Percentiles rank a stretch among this genome's conserved stretches.
phyloP scores from a whole-genome alignment of 2,797 vertebrate species.

The Chanos chanos region DNA sequence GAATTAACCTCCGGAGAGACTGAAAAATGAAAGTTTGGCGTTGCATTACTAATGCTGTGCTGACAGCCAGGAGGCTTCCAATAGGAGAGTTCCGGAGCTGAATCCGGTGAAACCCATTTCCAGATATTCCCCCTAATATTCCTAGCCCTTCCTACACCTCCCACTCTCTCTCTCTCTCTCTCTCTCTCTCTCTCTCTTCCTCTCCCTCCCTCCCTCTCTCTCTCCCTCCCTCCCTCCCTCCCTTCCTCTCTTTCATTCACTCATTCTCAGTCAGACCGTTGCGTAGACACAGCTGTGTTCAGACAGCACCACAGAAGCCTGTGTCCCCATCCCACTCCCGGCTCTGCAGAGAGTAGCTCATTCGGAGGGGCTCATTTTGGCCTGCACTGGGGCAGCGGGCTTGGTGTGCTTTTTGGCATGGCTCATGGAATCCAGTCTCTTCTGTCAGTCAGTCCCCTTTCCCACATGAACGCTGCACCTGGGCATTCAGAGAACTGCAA shows the following conservation, averaged over 20 bases:
- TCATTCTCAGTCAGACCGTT: slow-evolving; percentile 7
- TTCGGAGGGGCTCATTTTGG: background rate
- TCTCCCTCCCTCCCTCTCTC: slow-evolving; percentile 23
- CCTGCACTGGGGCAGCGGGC: background rate
- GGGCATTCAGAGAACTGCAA: slow-evolving; percentile 69
- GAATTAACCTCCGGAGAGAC: no score
- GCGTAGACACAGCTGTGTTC: slow-evolving; percentile 25
- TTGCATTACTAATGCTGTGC: no score
- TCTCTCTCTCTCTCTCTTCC: slow-evolving; percentile 17
- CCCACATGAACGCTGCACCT: slow-evolving; percentile 62
- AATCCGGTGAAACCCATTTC: no score
- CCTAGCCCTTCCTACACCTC: background rate
- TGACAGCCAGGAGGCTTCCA: no score
- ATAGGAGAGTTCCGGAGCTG: no score
- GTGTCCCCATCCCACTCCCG: background rate
- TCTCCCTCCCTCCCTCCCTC: slow-evolving; percentile 18
- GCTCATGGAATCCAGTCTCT: slow-evolving; percentile 66
- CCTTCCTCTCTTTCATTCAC: slow-evolving; percentile 3
- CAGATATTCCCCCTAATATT: no score
- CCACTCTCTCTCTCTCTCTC: no score
- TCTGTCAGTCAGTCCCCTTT: slow-evolving; percentile 63
- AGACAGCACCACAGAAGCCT: slow-evolving; percentile 25
- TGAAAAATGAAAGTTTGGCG: no score
- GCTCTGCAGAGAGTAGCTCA: slow-evolving; percentile 11
- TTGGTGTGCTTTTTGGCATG: slow-evolving; percentile 49